A percentile compares a stretch with the other conserved stretches of the same genome.
These are phyloP conservation scores for Aelia acuminata DNA, from an alignment of 2,888 invertebrate species.

Conservation along the genomic window DNA sequence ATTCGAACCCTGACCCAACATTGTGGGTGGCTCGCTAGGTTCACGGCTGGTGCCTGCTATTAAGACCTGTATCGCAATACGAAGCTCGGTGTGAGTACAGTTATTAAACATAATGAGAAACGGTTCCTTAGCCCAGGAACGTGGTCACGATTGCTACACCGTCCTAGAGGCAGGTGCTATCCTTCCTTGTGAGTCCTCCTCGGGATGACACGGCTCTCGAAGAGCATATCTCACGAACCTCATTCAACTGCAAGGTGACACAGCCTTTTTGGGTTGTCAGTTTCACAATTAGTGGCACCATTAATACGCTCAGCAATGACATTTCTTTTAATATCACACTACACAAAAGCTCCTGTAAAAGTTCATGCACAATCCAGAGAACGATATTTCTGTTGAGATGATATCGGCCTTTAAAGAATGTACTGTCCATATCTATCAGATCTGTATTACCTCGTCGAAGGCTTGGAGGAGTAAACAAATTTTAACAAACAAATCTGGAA, in stretches of 20 bases:
- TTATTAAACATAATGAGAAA: conserved; percentile 14
- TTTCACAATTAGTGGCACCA: background rate
- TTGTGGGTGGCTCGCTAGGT: background rate
- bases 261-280: background rate
- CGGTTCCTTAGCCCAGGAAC: background rate
- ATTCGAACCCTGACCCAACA: background rate
- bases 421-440: no score
- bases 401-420: no score
- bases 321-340: background rate
- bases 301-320: background rate
- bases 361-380: no score
- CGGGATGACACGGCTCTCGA: background rate
- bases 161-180: background rate
- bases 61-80: background rate
- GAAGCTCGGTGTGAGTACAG: background rate
- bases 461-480: no score
- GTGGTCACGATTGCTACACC: background rate
- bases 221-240: background rate
- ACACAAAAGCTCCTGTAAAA: no score
- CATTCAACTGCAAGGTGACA: background rate
- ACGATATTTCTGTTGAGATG: no score
- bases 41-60: background rate
- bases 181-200: background rate
- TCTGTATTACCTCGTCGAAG: no score
- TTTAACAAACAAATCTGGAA: no score